Evolutionary conservation across 2,113 vertebrate genomes (phyloP).

Genomic region (Misgurnus anguillicaudatus): DNA sequence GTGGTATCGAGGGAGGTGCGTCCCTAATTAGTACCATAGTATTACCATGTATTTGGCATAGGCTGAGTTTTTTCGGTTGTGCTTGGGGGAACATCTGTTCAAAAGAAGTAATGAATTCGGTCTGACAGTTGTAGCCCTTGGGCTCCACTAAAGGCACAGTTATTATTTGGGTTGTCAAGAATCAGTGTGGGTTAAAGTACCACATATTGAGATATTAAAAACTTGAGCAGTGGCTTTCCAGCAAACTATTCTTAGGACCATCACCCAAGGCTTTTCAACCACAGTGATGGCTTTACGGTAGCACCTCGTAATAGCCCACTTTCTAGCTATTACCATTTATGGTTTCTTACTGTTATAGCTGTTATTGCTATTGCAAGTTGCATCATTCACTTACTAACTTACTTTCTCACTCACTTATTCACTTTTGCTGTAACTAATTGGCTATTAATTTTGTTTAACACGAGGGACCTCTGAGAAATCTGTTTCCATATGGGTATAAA

Average conservation of each 20-base stretch:
- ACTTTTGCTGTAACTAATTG: too few relatives aligned
- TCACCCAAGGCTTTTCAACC: not conserved
- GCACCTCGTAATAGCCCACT: not conserved
- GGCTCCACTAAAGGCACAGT: not conserved
- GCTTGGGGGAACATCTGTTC: too few relatives aligned
- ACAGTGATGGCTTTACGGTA: not conserved
- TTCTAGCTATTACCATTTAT: not conserved
- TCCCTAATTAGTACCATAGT: conserved; percentile 7
- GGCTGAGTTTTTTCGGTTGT: too few relatives aligned
- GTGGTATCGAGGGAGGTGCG: too few relatives aligned
- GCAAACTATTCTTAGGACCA: not conserved
- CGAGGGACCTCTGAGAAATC: too few relatives aligned
- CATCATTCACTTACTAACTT: not conserved
- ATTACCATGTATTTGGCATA: too few relatives aligned
- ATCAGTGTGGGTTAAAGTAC: not conserved
- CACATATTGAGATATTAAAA: not conserved
- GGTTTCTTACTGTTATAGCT: not conserved
- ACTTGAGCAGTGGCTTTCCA: not conserved
- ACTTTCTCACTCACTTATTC: too few relatives aligned
- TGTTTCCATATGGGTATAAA: too few relatives aligned
- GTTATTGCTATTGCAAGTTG: not conserved
- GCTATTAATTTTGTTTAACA: too few relatives aligned
- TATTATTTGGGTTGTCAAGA: not conserved
- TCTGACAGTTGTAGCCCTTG: too few relatives aligned
- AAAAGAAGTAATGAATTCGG: not conserved